These are phyloP conservation scores for Drusus annulatus DNA, from an alignment of 1,140 invertebrate species.

Conservation along the genomic window DNA sequence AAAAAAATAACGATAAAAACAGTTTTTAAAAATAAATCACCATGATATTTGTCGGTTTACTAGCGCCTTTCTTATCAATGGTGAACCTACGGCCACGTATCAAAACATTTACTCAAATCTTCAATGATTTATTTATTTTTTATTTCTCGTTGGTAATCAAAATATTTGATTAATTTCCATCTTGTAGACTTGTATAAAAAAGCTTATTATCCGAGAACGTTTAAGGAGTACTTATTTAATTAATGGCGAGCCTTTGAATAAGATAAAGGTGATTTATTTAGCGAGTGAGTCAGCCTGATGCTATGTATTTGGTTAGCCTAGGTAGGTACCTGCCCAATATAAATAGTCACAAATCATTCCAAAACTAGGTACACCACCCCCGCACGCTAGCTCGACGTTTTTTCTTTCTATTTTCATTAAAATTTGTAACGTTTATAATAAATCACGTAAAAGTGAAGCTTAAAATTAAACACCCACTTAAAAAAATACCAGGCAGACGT, in stretches of 20 bases:
- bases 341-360: constrained; percentile 31
- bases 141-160: too few species aligned
- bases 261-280: constrained; percentile 1
- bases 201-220: too few species aligned
- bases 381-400: constrained; percentile 3
- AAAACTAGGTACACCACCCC: constrained; percentile 6
- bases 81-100: too few species aligned
- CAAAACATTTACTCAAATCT: too few species aligned
- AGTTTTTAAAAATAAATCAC: too few species aligned
- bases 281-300: not conserved
- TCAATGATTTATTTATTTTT: too few species aligned
- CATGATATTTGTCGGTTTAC: too few species aligned
- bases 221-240: not conserved
- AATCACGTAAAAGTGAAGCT: constrained; percentile 21
- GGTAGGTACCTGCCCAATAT: constrained; percentile 10
- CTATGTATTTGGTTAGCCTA: not conserved
- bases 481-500: too few species aligned
- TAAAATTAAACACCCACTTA: constrained; percentile 5
- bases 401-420: constrained; percentile 31
- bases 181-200: too few species aligned
- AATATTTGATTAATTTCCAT: too few species aligned
- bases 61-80: too few species aligned
- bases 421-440: not conserved
- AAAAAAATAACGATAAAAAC: too few species aligned
- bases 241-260: not conserved